These are phyloP conservation scores for Caenorhabditis sp. DNA, from an alignment of 2,888 invertebrate genomes.

Conservation along the genomic window DNA sequence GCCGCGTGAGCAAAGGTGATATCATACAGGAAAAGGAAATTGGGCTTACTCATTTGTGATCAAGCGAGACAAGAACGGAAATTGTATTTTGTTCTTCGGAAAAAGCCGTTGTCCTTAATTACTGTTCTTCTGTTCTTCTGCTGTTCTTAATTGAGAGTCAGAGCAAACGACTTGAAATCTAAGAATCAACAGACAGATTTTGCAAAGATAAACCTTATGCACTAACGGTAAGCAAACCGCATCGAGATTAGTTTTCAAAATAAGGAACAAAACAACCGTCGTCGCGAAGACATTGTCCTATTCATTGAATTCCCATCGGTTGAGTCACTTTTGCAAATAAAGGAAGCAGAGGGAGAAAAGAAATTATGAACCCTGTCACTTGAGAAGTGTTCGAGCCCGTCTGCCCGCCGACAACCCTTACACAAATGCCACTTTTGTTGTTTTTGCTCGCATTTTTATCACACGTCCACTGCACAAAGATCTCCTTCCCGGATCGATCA, in stretches of 20 bases:
- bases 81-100: conserved; percentile 1
- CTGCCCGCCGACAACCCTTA: no score
- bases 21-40: conserved; percentile 41
- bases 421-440: background rate
- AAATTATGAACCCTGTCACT: conserved; percentile 8
- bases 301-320: no score
- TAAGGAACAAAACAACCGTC: no score
- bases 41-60: conserved; percentile 44
- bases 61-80: conserved; percentile 27
- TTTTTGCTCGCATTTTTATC: conserved; percentile 4
- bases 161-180: background rate
- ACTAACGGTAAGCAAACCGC: no score
- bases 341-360: background rate
- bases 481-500: background rate
- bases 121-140: background rate
- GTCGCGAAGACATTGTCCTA: no score
- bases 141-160: background rate
- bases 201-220: no score
- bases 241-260: no score
- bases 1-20: conserved; percentile 46
- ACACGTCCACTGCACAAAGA: background rate
- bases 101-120: background rate
- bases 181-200: no score
- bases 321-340: conserved; percentile 2
- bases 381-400: conserved; percentile 20